Evolutionary conservation across 2,888 invertebrate genomes (phyloP), one percentile per base, ranked within the genome.

Genomic region (Agrochola lota): DNA sequence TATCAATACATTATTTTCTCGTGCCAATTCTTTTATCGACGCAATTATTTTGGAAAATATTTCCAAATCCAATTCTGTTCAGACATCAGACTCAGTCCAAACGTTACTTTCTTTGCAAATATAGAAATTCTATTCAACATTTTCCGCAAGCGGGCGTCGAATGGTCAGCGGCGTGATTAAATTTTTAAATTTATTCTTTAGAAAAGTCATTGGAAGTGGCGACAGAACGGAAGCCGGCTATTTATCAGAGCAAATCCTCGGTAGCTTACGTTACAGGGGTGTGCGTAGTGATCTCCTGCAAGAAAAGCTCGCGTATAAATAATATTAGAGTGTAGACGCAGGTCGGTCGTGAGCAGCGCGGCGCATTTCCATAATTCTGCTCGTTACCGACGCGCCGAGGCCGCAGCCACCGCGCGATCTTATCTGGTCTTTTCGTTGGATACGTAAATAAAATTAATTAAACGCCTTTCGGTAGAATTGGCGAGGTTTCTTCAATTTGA

Each of bases 341-440:
- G 87, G 73, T 75, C 80, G 87, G 73, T 75, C 80, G 81, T 82
- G 87, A 87, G 85, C 83, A 87, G 84, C 88, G 87, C 85, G 77
- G 78, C 90, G 86, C 91, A 95, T 95, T 95, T 93, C 93, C 95
- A 95, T 95, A 95, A 95, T 95, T 94, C 92, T 86, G 91, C 93
- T 95, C 94, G 94, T 94, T 94, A 94, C 94, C 86, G 88, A 81
- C 74, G 87, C 85, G 84, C 85, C 74, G 77, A 80, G 62, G 60
- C 62, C 80, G 43, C 75, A 76, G 80, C 83, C 72, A 85, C 89
- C 82, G 81, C 88, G 85, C 81, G 80, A 92, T 93, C 86, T 89
- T 92, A 93, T 94, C 94, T 91, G 80, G 71, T 81, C 86, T 89
- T 90, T 91, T 90, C 91, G 81, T 86, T 85, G 76, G 90, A 90